Evolutionary conservation across 2,888 invertebrate species (phyloP), one percentile per base, ranked within the genome.

Genomic region (Pecten maximus): DNA sequence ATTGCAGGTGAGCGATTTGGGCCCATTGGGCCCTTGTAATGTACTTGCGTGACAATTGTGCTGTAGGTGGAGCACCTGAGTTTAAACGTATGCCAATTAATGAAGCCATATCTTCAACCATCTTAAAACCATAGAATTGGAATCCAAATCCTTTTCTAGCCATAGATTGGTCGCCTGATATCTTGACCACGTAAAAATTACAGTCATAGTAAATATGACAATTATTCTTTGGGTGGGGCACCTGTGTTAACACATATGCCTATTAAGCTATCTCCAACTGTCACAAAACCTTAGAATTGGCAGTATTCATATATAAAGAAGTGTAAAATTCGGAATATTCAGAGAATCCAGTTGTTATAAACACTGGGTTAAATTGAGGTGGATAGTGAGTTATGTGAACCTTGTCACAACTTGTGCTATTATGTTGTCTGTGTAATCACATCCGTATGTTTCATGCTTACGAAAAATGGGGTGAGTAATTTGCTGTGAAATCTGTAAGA

Each of bases 401-500:
- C 35, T 6, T 74, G 74, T 74, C 74, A 35, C 35, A 35, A 10
- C 74, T 74, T 28, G 74, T 74, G 23, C 23, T 74, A 74, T 74
- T 74, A 74, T 74, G 74, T 15, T 74, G 74, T 74, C 74, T 74
- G 35, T 74, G 28, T 74, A 74, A 74, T 28, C 35, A 74, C 74
- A 74, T 6, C 74, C 74, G 28, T 74, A 74, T 74, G 74, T 28
- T 74, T 28, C 74, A 74, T 23, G 23, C 35, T 60, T 74, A 35
- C 3, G 74, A 74, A 74, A 74, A 35, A 74, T 74, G 74, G 74
- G 6, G 74, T 8, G 28, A 28, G 35, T 74, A 74, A 74, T 74
- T 74, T 74, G 35, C 74, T 74, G 74, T 74, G 74, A 74, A 74
- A 74, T 74, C 74, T 74, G 74, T 35, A 74, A 74, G 74, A 74